These are phyloP conservation scores for Oryzias celebensis DNA, from an alignment of 2,113 vertebrate species.

Conservation along the genomic window DNA sequence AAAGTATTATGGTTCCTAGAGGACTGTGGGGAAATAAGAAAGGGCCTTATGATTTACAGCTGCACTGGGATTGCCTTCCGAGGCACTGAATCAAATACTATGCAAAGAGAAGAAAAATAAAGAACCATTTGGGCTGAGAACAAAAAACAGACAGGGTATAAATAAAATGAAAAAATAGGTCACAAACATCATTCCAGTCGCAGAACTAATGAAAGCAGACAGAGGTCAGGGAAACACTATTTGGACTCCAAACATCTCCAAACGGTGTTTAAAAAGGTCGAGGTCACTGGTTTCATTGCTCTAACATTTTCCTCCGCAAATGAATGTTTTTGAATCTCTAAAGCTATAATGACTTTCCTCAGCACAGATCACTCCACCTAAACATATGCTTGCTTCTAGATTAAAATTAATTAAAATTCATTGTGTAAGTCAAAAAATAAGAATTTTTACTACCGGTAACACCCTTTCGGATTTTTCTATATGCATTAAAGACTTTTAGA, in stretches of 20 bases:
- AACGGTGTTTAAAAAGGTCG: constrained; percentile 4
- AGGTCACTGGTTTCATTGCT: constrained; percentile 2
- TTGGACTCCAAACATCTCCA: constrained; percentile 12
- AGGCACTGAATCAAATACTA: background rate
- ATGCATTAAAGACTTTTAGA: too few relatives aligned
- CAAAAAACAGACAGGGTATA: constrained; percentile 3
- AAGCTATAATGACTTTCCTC: background rate
- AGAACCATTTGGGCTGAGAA: constrained; percentile 1
- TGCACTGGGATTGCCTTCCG: background rate
- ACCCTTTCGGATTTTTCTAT: too few relatives aligned
- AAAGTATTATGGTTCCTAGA: background rate
- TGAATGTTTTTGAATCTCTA: background rate
- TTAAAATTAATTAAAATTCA: too few relatives aligned
- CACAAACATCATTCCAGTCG: constrained; percentile 8
- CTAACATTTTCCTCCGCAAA: background rate
- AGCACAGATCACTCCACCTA: background rate
- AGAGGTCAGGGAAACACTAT: constrained; percentile 27
- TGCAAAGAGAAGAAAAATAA: constrained; percentile 1
- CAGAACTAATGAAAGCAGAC: constrained; percentile 24
- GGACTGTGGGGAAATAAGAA: background rate
- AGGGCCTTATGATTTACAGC: constrained; percentile 4
- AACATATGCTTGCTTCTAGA: too few relatives aligned
- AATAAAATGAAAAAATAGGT: constrained; percentile 15
- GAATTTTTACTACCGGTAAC: too few relatives aligned
- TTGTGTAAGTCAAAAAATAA: too few relatives aligned